These are phyloP conservation scores for Anthopleura xanthogrammica DNA, from an alignment of 92 coral and sea anemone genomes.

Conservation along the genomic window DNA sequence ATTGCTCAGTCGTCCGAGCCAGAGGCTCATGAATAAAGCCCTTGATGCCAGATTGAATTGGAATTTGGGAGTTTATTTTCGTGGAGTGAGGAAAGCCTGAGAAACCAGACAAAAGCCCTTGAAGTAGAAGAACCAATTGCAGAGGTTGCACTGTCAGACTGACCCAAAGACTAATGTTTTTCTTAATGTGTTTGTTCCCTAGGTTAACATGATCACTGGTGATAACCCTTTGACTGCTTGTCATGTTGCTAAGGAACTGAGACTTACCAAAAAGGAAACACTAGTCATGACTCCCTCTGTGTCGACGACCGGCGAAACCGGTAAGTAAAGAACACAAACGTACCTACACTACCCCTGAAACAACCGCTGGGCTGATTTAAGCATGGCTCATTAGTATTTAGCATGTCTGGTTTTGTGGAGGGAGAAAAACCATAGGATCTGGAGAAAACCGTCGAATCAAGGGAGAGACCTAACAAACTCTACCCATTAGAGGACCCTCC, in stretches of 20 bases:
- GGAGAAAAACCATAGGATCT: too few species aligned
- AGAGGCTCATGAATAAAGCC: too few species aligned
- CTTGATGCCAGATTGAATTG: not conserved
- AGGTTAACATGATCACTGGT: constrained; percentile 98
- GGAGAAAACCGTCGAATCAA: too few species aligned
- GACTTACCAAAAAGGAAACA: constrained; percentile 73
- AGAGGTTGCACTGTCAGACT: too few species aligned
- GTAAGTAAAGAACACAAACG: constrained; percentile 33
- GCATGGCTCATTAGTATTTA: too few species aligned
- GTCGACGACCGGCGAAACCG: constrained; percentile 37
- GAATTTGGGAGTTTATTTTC: too few species aligned
- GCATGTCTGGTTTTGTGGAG: too few species aligned
- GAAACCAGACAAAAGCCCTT: not conserved
- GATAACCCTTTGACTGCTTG: constrained; percentile 99
- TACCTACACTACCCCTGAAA: not conserved
- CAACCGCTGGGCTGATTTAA: too few species aligned
- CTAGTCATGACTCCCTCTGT: constrained; percentile 75
- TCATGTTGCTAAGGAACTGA: constrained; percentile 95
- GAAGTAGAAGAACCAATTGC: not conserved
- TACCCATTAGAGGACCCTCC: too few species aligned
- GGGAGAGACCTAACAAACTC: too few species aligned
- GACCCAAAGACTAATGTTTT: too few species aligned
- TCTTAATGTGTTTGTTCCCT: not conserved
- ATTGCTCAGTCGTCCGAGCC: too few species aligned
- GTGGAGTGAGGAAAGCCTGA: not conserved